A percentile compares a stretch with the other conserved stretches of the same genome.
phyloP scores from a whole-genome alignment of 2,888 invertebrate genomes.

The Agapetus fuscipes region DNA sequence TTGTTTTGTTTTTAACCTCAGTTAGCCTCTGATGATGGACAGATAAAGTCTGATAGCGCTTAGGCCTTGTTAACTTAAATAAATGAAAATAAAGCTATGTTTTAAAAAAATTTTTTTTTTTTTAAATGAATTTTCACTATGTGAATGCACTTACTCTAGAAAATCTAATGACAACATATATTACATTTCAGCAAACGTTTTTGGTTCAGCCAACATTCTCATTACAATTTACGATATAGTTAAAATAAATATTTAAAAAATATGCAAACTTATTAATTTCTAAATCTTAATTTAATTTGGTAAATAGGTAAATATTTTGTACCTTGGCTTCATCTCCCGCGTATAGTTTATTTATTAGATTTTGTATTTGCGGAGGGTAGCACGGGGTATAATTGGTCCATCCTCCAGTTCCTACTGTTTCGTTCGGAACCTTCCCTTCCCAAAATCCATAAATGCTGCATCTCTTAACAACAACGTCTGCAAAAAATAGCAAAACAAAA shows the following conservation, averaged over 20 bases:
- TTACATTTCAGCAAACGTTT: no score
- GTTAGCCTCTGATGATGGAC: no score
- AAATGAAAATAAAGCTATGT: no score
- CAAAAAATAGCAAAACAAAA: conserved; percentile 23
- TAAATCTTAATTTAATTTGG: neutral
- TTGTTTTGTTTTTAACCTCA: no score
- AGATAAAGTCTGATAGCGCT: no score
- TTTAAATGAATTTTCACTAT: no score
- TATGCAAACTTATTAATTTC: neutral
- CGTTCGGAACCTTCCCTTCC: conserved; percentile 43
- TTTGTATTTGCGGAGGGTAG: conserved; percentile 58
- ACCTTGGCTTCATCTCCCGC: conserved; percentile 37
- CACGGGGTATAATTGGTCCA: conserved; percentile 83
- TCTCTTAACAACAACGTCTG: conserved; percentile 61
- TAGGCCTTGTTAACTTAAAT: no score
- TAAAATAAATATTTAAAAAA: neutral
- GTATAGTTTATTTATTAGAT: conserved; percentile 54
- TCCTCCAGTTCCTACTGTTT: conserved; percentile 40
- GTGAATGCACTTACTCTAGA: no score
- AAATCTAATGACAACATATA: no score
- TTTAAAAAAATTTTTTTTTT: no score
- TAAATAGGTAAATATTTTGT: neutral
- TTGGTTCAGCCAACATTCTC: no score
- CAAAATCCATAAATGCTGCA: conserved; percentile 63
- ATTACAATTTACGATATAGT: no score